phyloP scores from a whole-genome alignment of 2,888 invertebrate genomes.

The Abscondita cerata region DNA sequence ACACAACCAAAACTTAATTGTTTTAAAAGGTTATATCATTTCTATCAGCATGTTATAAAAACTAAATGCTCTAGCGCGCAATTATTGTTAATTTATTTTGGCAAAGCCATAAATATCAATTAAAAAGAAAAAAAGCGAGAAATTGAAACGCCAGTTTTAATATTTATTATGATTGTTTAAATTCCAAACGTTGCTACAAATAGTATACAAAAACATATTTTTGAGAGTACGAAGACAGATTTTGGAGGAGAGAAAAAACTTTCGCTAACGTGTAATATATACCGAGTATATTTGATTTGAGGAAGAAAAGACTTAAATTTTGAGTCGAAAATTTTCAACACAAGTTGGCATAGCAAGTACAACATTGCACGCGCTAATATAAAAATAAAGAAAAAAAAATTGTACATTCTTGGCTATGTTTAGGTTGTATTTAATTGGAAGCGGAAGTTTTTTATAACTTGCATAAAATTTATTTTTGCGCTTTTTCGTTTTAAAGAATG shows the following conservation, averaged over 20 bases:
- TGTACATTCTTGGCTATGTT: constrained; percentile 14
- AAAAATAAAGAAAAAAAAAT: constrained; percentile 16
- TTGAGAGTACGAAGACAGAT: constrained; percentile 6
- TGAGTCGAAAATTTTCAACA: constrained; percentile 8
- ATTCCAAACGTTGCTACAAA: background rate
- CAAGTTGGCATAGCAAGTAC: constrained; percentile 10
- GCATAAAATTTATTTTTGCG: constrained; percentile 11
- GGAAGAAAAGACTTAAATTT: background rate
- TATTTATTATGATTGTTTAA: constrained; percentile 4
- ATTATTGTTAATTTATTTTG: background rate
- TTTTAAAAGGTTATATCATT: background rate
- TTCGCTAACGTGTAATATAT: background rate
- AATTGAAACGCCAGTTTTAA: background rate
- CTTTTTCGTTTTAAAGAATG: constrained; percentile 7
- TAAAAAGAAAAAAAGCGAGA: background rate
- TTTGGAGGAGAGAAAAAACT: background rate
- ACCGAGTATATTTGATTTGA: background rate
- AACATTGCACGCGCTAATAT: constrained; percentile 13
- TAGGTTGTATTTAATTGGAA: constrained; percentile 11
- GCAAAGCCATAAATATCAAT: background rate
- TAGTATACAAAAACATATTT: background rate
- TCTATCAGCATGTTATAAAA: background rate
- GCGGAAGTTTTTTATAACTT: constrained; percentile 11
- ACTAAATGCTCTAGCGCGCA: no score
- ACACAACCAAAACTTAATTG: constrained; percentile 10